Evolutionary conservation across 2,113 vertebrate species (phyloP).

Genomic region (Brevimyrus niger): DNA sequence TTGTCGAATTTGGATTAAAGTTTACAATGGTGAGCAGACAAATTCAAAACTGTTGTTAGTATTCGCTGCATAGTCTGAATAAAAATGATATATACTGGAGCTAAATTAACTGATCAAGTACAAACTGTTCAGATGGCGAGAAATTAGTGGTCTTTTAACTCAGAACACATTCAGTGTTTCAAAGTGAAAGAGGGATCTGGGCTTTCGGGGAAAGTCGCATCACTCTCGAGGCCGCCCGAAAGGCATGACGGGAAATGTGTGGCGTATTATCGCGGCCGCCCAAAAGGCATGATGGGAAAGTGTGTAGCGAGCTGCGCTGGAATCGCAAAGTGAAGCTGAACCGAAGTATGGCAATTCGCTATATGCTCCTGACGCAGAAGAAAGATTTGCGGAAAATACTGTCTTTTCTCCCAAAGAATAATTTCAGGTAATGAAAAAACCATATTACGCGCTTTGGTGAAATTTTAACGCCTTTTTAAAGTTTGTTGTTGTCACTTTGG

Average conservation of each 20-base stretch:
- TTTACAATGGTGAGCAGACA: background rate
- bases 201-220: no score
- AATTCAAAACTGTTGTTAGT: background rate
- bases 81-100: background rate
- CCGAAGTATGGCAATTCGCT: constrained; percentile 34
- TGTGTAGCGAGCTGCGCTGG: no score
- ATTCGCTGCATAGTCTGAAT: background rate
- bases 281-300: constrained; percentile 10
- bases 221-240: no score
- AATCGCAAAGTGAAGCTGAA: background rate
- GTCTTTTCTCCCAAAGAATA: constrained; percentile 11
- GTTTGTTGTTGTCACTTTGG: background rate
- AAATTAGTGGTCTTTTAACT: background rate
- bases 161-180: background rate
- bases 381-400: constrained; percentile 21
- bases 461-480: background rate
- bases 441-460: background rate
- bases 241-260: no score
- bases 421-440: constrained; percentile 23
- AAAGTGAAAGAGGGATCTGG: no score
- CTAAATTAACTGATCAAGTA: background rate
- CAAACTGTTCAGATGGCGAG: background rate
- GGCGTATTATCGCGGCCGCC: background rate
- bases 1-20: background rate
- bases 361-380: constrained; percentile 23